Conservation (phyloP, 2,113 vertebrate genomes). For the Solenodon paradoxus region DNA sequence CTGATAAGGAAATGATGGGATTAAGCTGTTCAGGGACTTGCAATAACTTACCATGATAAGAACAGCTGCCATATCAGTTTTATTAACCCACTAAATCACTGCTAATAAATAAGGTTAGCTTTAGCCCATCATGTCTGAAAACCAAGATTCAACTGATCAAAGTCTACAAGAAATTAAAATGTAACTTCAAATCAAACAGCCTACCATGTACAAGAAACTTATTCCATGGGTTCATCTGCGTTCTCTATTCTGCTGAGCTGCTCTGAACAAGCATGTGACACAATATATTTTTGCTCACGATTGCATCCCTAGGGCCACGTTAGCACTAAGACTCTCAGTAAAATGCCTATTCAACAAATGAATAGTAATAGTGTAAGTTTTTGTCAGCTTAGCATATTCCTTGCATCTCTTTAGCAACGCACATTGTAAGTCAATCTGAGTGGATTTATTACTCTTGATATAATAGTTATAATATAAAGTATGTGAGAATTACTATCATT, state of each 20-base stretch:
- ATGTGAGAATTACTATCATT: background rate
- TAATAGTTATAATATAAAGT: background rate
- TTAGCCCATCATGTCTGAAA: constrained; percentile 83
- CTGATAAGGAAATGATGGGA: constrained; percentile 89
- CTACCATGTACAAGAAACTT: background rate
- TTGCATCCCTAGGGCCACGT: background rate
- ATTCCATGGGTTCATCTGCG: background rate
- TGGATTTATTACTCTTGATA: background rate
- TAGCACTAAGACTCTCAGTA: background rate
- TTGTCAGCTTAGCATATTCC: background rate
- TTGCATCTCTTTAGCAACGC: background rate
- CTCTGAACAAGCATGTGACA: background rate
- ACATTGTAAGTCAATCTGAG: background rate
- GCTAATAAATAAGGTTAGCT: constrained; percentile 88
- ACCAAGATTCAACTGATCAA: constrained; percentile 82
- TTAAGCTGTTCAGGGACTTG: constrained; percentile 86
- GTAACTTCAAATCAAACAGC: constrained; percentile 80
- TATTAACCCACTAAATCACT: constrained; percentile 88
- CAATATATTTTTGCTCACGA: background rate
- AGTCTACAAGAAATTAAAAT: constrained; percentile 85
- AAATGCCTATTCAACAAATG: background rate
- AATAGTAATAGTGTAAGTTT: background rate
- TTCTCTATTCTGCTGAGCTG: background rate
- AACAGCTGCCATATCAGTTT: constrained; percentile 88
- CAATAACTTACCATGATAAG: constrained; percentile 85